A percentile compares a stretch with the other conserved stretches of the same genome.
Conservation (phyloP, 2,888 invertebrate species). For the Thelaira solivaga region DNA sequence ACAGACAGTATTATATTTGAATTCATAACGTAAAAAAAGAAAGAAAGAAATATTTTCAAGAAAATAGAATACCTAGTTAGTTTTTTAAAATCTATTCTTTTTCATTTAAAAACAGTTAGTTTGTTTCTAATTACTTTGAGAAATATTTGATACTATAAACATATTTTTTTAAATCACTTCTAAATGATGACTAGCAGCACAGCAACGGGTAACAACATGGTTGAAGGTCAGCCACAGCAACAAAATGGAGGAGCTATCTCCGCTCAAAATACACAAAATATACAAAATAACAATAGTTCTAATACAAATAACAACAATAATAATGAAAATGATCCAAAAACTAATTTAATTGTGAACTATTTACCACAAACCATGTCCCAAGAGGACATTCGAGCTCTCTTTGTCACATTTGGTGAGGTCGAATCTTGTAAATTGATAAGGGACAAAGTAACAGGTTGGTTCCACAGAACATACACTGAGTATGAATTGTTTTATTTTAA, state of each 20-base stretch:
- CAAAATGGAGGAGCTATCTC: constrained; percentile 76
- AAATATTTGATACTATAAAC: constrained; percentile 30
- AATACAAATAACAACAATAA: constrained; percentile 68
- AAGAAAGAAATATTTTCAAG: constrained; percentile 40
- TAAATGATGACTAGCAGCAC: constrained; percentile 65
- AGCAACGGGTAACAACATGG: constrained; percentile 69
- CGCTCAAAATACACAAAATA: constrained; percentile 51
- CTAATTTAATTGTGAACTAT: constrained; percentile 96
- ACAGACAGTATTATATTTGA: constrained; percentile 58
- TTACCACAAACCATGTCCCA: constrained; percentile 96
- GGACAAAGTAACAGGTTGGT: constrained; percentile 94
- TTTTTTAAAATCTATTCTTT: constrained; percentile 37
- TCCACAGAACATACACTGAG: neutral
- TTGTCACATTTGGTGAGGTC: constrained; percentile 96
- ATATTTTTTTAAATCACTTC: constrained; percentile 42
- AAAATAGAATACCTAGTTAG: neutral
- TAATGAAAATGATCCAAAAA: constrained; percentile 86
- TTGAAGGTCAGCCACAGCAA: constrained; percentile 84
- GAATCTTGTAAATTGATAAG: constrained; percentile 98
- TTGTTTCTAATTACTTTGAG: constrained; percentile 15
- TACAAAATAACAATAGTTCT: constrained; percentile 77
- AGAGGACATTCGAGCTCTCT: constrained; percentile 95
- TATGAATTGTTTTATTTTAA: neutral
- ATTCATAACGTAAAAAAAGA: constrained; percentile 20
- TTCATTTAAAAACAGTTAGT: constrained; percentile 6